Evolutionary conservation across 2,888 invertebrate species (phyloP), one percentile per base, ranked within the genome.

Genomic region (Mylabris sibirica): DNA sequence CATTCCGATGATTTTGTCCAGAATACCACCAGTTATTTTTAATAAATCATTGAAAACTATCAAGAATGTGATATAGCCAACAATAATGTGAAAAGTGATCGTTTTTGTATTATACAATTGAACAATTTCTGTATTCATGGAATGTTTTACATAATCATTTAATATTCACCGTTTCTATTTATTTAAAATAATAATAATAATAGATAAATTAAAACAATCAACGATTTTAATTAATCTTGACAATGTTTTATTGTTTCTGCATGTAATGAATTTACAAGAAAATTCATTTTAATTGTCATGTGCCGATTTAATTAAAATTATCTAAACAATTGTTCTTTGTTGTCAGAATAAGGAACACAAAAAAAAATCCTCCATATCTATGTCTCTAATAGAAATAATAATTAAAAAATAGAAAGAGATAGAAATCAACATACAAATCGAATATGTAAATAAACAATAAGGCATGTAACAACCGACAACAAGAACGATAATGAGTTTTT

Each of bases 301-400:
- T 72, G 74, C 66, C 71, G 67, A 74, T 75, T 71, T 70, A 75
- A 75, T 75, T 74, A 74, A 70, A 75, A 74, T 75, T 71, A 72
- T 75, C 74, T 66, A 57, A 57, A 67, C 71, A 68, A 75, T 75
- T 74, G 74, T 75, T 74, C 72, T 72, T 65, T 71, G 70, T 71
- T 72, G 72, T 38, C 3, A 44, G 17, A 22, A n/a, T n/a, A n/a
- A 24, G 9, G 12, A 2, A 24, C 12, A 57, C 20, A 49, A 20
- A 22, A 44, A 44, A 2, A 57, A 12, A 12, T 12, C 30, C 30
- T 30, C 30, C 30, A 8, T 30, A 30, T 30, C 30, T 30, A 30
- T 30, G 30, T 30, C 4, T 30, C 30, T 30, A 30, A 24, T 57
- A 4, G 57, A 57, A 53, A 22, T 17, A 57, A 24, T 57, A 57